These are phyloP conservation scores for Molorchus minor DNA, from an alignment of 2,888 invertebrate genomes.

Conservation along the genomic window DNA sequence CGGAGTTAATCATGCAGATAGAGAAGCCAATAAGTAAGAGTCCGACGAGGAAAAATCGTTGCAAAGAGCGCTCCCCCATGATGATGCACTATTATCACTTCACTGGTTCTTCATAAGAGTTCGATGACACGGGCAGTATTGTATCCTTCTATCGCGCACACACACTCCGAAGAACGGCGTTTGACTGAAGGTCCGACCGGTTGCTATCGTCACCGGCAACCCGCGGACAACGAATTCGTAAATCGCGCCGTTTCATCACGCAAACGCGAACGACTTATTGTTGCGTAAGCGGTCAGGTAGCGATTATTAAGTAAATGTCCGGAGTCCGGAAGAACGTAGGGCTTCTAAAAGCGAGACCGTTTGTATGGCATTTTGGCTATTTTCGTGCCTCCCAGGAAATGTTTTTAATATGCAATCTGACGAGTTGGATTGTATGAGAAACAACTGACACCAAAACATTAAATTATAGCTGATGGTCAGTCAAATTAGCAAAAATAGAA, in stretches of 20 bases:
- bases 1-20: slow-evolving; percentile 13
- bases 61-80: slow-evolving; percentile 14
- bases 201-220: slow-evolving; percentile 26
- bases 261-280: background rate
- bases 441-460: too few species aligned
- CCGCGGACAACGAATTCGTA: slow-evolving; percentile 15
- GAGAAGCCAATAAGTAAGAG: slow-evolving; percentile 18
- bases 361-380: too few species aligned
- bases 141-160: slow-evolving; percentile 5
- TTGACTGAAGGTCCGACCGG: slow-evolving; percentile 32
- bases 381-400: too few species aligned
- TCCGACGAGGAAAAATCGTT: slow-evolving; percentile 21
- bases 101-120: slow-evolving; percentile 31
- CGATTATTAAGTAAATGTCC: slow-evolving; percentile 26
- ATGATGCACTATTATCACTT: slow-evolving; percentile 18
- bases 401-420: too few species aligned
- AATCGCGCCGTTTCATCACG: slow-evolving; percentile 14
- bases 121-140: slow-evolving; percentile 27
- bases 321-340: slow-evolving; percentile 21
- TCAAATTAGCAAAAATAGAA: too few species aligned
- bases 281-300: background rate
- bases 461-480: too few species aligned
- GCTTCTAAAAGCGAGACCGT: too few species aligned
- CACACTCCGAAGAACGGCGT: slow-evolving; percentile 27
- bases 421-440: too few species aligned